Conservation (phyloP, 1,140 invertebrate genomes). For the Drosophila pachea region DNA sequence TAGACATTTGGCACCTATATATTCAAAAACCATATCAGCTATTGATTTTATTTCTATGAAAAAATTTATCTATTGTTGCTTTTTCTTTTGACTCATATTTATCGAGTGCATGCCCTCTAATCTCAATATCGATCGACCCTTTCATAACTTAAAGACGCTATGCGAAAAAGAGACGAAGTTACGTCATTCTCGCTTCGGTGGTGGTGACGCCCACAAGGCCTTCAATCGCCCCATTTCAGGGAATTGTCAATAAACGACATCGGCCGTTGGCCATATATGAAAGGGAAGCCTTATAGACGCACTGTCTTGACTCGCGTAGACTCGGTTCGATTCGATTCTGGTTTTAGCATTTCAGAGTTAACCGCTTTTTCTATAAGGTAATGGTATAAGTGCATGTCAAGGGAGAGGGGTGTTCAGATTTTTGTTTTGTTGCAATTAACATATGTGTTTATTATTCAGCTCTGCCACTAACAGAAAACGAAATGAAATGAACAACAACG, state of each 20-base stretch:
- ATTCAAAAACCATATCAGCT: too few relatives aligned
- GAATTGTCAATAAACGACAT: conserved; percentile 21
- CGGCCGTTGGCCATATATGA: conserved; percentile 52
- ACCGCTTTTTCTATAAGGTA: conserved; percentile 47
- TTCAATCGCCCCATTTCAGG: conserved; percentile 23
- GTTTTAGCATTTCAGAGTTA: conserved; percentile 31
- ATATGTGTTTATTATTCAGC: conserved; percentile 29
- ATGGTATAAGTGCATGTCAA: neutral
- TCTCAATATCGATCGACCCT: neutral
- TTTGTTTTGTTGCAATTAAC: conserved; percentile 20
- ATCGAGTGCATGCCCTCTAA: neutral
- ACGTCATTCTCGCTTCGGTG: conserved; percentile 41
- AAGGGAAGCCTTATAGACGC: conserved; percentile 54
- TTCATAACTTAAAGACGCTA: neutral
- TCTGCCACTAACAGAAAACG: conserved; percentile 58
- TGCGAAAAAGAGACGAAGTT: conserved; percentile 31
- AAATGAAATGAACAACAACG: conserved; percentile 35
- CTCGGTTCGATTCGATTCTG: neutral
- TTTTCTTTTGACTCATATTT: neutral
- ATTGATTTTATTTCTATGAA: too few relatives aligned
- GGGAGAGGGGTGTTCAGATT: neutral
- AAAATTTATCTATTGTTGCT: too few relatives aligned
- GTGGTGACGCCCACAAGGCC: conserved; percentile 43
- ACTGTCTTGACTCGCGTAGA: too few relatives aligned
- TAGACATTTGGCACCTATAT: too few relatives aligned